Conservation (phyloP, 2,888 invertebrate genomes). For the Hirtodrosophila alboralis region DNA sequence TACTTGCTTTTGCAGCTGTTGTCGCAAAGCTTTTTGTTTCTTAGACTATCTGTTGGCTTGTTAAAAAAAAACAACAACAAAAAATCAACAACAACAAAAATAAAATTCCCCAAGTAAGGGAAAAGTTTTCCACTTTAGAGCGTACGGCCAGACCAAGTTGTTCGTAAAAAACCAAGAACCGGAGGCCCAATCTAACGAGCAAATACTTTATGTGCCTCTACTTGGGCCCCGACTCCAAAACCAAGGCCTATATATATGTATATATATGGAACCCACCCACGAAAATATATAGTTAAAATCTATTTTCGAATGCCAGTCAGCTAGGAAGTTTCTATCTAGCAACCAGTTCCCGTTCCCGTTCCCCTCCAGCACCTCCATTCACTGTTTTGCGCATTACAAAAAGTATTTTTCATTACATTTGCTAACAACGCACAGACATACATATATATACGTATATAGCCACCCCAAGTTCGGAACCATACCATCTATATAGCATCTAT, state of each 20-base stretch:
- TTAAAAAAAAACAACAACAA: too few species aligned
- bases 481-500: too few species aligned
- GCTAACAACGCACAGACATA: conserved; percentile 57
- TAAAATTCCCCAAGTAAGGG: conserved; percentile 30
- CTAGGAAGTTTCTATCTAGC: too few species aligned
- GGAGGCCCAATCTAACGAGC: conserved; percentile 17
- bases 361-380: background rate
- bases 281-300: conserved; percentile 64
- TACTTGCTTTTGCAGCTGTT: background rate
- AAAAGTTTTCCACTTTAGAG: conserved; percentile 75
- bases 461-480: background rate
- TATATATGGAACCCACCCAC: conserved; percentile 32
- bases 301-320: conserved; percentile 75
- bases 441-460: too few species aligned
- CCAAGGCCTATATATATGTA: too few species aligned
- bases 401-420: conserved; percentile 77
- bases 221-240: background rate
- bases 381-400: conserved; percentile 52
- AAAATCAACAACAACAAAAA: too few species aligned
- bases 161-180: conserved; percentile 33
- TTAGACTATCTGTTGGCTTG: conserved; percentile 28
- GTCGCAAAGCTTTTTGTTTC: conserved; percentile 13
- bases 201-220: background rate
- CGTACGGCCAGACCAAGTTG: conserved; percentile 15
- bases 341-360: too few species aligned